phyloP scores from a whole-genome alignment of 2,113 vertebrate genomes.

The Oreochromis niloticus region DNA sequence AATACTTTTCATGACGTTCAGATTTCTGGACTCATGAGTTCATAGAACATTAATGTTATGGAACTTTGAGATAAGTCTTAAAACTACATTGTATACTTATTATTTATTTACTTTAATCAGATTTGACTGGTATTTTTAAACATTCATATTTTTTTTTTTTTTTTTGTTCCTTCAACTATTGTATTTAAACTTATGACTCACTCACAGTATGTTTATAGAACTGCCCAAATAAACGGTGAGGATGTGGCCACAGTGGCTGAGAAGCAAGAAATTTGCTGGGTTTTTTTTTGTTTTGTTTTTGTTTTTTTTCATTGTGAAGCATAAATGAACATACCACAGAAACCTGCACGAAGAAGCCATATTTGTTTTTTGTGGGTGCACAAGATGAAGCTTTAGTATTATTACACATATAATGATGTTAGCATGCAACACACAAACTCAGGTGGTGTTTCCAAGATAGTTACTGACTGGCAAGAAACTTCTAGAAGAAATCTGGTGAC shows the following conservation, averaged over 20 bases:
- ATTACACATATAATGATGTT: background rate
- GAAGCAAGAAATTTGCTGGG: background rate
- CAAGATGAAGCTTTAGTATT: background rate
- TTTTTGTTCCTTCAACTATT: background rate
- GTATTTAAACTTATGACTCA: background rate
- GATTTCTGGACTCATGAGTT: no score
- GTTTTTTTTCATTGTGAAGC: background rate
- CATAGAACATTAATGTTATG: no score
- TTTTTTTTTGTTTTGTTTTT: background rate
- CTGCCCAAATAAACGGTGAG: background rate
- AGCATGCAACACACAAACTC: no score
- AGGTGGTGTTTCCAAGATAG: no score
- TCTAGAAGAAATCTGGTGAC: no score
- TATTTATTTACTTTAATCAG: background rate
- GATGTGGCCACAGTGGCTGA: background rate
- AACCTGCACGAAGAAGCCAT: background rate
- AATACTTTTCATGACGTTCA: background rate
- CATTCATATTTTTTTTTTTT: background rate
- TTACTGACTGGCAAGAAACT: no score
- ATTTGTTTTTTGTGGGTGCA: background rate
- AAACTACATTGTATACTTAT: no score
- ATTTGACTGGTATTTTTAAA: background rate
- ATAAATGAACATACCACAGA: background rate
- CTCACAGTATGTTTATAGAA: background rate
- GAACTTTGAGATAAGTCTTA: no score